phyloP scores from a whole-genome alignment of 2,888 invertebrate species.

The Macrostomum cliftonense region DNA sequence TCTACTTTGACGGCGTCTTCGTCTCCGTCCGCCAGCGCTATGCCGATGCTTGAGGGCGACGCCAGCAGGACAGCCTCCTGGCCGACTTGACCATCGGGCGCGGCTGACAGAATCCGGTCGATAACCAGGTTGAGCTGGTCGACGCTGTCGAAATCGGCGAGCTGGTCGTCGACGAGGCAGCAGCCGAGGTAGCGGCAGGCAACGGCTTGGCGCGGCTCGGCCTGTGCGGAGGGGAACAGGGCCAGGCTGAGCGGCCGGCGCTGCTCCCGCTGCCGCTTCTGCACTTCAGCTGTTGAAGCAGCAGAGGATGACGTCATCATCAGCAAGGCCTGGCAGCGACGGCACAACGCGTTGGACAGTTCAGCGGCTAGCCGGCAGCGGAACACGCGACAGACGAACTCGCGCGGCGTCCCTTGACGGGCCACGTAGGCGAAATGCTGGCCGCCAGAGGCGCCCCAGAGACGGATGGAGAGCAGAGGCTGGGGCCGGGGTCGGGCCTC shows the following conservation, averaged over 20 bases:
- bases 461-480: no score
- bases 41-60: no score
- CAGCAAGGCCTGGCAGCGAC: conserved; percentile 91
- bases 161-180: conserved; percentile 24
- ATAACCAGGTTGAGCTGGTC: no score
- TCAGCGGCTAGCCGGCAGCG: conserved; percentile 51
- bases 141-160: no score
- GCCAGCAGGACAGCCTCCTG: no score
- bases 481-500: no score
- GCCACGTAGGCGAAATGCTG: conserved; percentile 80
- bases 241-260: conserved; percentile 14
- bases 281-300: no score
- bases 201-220: conserved; percentile 82
- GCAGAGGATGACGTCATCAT: conserved; percentile 36
- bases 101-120: no score
- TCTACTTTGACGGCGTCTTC: conserved; percentile 50
- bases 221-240: conserved; percentile 81
- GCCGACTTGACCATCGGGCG: no score
- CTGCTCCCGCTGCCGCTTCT: no score
- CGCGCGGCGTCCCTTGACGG: conserved; percentile 47
- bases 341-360: conserved; percentile 76
- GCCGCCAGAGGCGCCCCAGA: no score
- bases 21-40: no score
- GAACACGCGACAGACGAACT: conserved; percentile 43
- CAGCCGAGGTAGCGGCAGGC: conserved; percentile 71